Conservation (phyloP, 1,140 invertebrate genomes). For the Drosophila subpulchrella region DNA sequence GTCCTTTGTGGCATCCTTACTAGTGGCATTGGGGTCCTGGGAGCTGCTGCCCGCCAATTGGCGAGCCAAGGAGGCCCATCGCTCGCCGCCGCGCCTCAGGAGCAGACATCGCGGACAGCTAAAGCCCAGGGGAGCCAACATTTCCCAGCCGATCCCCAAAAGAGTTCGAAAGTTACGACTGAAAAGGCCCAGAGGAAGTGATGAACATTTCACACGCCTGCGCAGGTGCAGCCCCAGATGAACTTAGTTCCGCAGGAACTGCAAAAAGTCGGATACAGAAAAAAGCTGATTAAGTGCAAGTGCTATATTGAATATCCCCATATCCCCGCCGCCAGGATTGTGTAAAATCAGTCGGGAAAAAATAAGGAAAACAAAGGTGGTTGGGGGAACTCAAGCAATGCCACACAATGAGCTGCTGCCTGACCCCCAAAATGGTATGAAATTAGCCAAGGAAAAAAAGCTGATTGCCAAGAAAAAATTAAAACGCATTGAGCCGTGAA, state of each 20-base stretch:
- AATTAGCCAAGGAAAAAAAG: conserved; percentile 51
- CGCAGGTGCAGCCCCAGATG: conserved; percentile 58
- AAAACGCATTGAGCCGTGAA: conserved; percentile 75
- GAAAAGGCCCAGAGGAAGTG: conserved; percentile 51
- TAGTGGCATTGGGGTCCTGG: background rate
- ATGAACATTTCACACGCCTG: conserved; percentile 63
- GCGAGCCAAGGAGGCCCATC: conserved; percentile 16
- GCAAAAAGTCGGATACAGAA: conserved; percentile 57
- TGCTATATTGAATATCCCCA: conserved; percentile 74
- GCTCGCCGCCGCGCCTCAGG: conserved; percentile 17
- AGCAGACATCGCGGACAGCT: conserved; percentile 88
- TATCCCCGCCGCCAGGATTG: conserved; percentile 50
- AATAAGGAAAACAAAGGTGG: conserved; percentile 39
- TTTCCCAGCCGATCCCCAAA: conserved; percentile 20
- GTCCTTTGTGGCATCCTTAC: conserved; percentile 13
- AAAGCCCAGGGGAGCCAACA: conserved; percentile 91
- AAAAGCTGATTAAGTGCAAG: conserved; percentile 42
- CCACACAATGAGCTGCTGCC: conserved; percentile 27
- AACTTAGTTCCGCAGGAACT: conserved; percentile 80
- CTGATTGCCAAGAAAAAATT: conserved; percentile 66
- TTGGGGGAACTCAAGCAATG: conserved; percentile 9
- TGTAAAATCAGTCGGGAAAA: conserved; percentile 66
- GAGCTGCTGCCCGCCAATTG: conserved; percentile 30
- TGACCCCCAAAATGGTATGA: conserved; percentile 26
- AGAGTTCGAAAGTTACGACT: conserved; percentile 29